Base-by-base conservation (phyloP, 2,797 vertebrate genomes). In the Eidolon dupreanum region DNA sequence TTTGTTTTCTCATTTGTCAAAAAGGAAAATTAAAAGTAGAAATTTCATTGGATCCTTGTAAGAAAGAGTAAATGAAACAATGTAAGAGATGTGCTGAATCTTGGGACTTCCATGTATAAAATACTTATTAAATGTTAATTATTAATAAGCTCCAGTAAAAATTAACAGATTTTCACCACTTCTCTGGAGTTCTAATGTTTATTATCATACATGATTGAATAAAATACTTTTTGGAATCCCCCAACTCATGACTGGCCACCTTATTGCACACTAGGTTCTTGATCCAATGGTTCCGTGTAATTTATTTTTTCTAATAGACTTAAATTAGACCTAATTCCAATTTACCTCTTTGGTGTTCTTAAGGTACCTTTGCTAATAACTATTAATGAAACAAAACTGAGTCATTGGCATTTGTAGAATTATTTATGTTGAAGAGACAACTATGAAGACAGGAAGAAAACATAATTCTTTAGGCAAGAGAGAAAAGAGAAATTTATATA, bases 1-100 rank as follows among this genome's bases (percentile, higher is more conserved):
- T 90, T 8, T 88, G 19, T 85, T 89, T 95, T 89, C 57, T 91
- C 31, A 75, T 86, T 81, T 88, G 22, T 65, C 11, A 79, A 77
- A 46, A 51, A 1, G 1, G 4, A 17, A 79, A 13, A 1, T 51
- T 77, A 71, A 79, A 94, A 75, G 38, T n/a, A 78, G 38, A 87
- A 70, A 57, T 71, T 85, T 79, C 28, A 33, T 3, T 55, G 12
- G 22, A 8, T 68, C 93, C 36, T 92, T 82, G 15, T 41, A 53
- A 78, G 26, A 55, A 53, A 78, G 26, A 55, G 74, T 90, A 74
- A 86, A 8, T 87, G 65, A 87, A 75, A 86, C 15, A 31, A 19
- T 20, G 3, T 59, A 82, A 70, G 22, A 46, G 36, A 49, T 38
- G 1, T 63, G 38, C 43, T 90, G 33, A 31, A 65, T 86, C 12